Base-by-base conservation (phyloP, 2,797 vertebrate genomes). In the Melanotaenia pygmaea region DNA sequence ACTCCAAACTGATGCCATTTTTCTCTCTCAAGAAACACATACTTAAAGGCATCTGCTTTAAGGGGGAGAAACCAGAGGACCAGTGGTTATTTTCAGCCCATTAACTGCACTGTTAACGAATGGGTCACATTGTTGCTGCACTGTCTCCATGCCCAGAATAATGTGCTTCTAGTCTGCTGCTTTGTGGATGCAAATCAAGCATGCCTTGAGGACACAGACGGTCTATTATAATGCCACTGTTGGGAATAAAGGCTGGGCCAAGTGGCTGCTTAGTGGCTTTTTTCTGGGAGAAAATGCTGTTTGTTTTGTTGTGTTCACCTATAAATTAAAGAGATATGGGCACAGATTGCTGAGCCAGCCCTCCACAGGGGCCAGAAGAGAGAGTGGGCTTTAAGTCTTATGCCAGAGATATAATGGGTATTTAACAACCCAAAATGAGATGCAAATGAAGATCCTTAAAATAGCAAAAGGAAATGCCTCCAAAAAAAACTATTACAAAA, bases 131-230 rank as follows among this genome's bases (percentile, higher is more conserved):
- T 84, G 84, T 84, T 75, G 56, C 83, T n/a, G 81, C 68, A 58
- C 72, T 28, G 77, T 86, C 81, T 88, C 81, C 34, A 37, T 58
- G 72, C 72, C 64, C n/a, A 26, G 69, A 82, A 82, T 87, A 82
- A 85, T 79, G 81, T 43, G 82, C 87, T 82, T 59, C 59, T 20
- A 59, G 68, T 81, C 75, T 47, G 8, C 12, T 37, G 72, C 82
- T 89, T 84, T 89, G 83, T 70, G 67, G 85, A 90, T 82, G 86
- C 85, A 90, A 90, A 89, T 86, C 77, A 77, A 85, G 84, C 54
- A n/a, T 60, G 80, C 80, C 86, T 83, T 67, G n/a, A 86, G 88
- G 89, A 82, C 84, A 86, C 86, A 90, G 85, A 83, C 81, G 5
- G 80, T 74, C 87, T 63, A 80, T 90, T 91, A 90, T 85, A 68